Base-by-base conservation (phyloP, 2,797 vertebrate genomes). In the Dryobates pubescens region DNA sequence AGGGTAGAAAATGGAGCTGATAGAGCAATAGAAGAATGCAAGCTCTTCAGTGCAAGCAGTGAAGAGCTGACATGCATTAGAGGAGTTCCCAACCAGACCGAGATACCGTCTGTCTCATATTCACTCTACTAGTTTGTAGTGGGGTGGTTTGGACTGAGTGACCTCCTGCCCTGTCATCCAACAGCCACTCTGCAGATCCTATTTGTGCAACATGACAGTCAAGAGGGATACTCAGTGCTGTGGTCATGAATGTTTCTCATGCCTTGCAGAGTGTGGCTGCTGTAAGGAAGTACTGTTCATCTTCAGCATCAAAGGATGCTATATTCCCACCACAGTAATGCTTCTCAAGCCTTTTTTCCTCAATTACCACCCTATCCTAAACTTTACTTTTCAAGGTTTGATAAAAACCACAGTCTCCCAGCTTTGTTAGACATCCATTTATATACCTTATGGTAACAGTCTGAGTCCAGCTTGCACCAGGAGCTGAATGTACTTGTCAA, bases 151-250 rank as follows among this genome's bases (percentile, higher is more conserved):
- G 65, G 69, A 71, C 18, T 0, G 1, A 53, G 54, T 49, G 45
- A 49, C 34, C n/a, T 87, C 59, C 27, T 84, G 27, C 51, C 6
- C 1, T 75, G 49, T 69, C 3, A 1, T 67, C 71, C 3, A 0
- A 0, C 22, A 61, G 62, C 26, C 0, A 0, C 62, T 64, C 38
- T 74, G 77, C 59, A 51, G 58, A 23, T 38, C 3, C 1, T 0
- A 0, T 63, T 67, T 49, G 23, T 61, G 47, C 68, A 64, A 62
- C 4, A 2, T 38, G 41, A 62, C 56, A 74, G 63, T 82, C 79
- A 54, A 17, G 57, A 24, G 18, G 32, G 32, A 62, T 71, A 69
- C 24, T 38, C 2, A 2, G 34, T 9, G 2, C 58, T 1, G 0
- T 24, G n/a, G 23, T 4, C n/a, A 8, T 47, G 32, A 72, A 32